These are phyloP conservation scores for Terebella lapidaria DNA, from an alignment of 2,888 invertebrate genomes.

Conservation along the genomic window DNA sequence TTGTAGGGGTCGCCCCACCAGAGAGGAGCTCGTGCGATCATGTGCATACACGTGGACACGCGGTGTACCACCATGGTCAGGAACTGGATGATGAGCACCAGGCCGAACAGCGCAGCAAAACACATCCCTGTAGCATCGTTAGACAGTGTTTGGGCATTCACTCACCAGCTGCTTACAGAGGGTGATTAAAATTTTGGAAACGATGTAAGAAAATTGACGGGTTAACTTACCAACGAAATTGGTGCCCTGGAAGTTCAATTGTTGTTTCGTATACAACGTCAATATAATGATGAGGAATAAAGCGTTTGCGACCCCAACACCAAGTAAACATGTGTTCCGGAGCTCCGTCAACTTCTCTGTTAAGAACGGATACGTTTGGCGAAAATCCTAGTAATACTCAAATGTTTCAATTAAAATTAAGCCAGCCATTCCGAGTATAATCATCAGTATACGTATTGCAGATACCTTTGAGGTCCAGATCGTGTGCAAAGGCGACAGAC, in stretches of 20 bases:
- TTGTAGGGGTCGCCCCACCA: constrained; percentile 26
- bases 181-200: no score
- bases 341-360: constrained; percentile 12
- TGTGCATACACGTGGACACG: constrained; percentile 32
- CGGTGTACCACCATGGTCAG: constrained; percentile 38
- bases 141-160: background rate
- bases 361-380: no score
- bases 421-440: no score
- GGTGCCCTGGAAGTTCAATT: constrained; percentile 32
- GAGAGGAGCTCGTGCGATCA: constrained; percentile 37
- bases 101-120: constrained; percentile 37
- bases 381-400: no score
- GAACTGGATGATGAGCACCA: constrained; percentile 38
- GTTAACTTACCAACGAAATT: constrained; percentile 37
- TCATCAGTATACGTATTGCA: no score
- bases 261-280: constrained; percentile 32
- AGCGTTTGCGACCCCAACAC: constrained; percentile 26
- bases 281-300: constrained; percentile 41
- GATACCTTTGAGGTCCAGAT: constrained; percentile 40
- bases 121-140: constrained; percentile 28
- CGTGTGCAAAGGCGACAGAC: constrained; percentile 36
- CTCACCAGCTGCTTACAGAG: no score
- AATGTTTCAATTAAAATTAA: no score
- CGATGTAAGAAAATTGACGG: no score
- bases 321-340: constrained; percentile 4